These are phyloP conservation scores for Zaprionus nigranus DNA, from an alignment of 1,140 invertebrate species.

Conservation along the genomic window DNA sequence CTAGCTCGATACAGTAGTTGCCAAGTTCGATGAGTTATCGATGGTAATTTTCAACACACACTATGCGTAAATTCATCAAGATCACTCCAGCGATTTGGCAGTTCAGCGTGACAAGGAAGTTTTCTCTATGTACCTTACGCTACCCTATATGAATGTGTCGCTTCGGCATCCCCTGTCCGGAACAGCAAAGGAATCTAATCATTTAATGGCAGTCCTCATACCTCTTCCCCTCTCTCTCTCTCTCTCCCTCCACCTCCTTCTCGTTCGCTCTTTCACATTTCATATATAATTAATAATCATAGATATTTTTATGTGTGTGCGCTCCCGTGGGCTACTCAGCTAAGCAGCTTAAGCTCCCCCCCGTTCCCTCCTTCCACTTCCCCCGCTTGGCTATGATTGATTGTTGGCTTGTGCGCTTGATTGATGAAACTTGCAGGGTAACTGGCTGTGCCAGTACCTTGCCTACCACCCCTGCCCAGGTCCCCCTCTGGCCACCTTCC, in stretches of 20 bases:
- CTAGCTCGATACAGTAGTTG: neutral
- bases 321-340: conserved; percentile 43
- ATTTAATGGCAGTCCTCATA: conserved; percentile 60
- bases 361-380: neutral
- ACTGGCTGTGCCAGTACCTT: conserved; percentile 11
- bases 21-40: neutral
- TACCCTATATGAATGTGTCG: neutral
- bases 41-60: neutral
- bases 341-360: conserved; percentile 1
- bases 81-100: no score
- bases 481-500: neutral
- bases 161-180: neutral
- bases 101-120: neutral
- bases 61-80: neutral
- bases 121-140: neutral
- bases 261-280: no score
- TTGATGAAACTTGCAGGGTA: conserved; percentile 63
- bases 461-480: neutral
- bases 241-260: no score
- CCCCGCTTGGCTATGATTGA: conserved; percentile 60
- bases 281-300: conserved; percentile 81
- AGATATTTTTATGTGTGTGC: conserved; percentile 54
- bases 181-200: conserved; percentile 55
- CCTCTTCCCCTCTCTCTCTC: neutral
- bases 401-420: conserved; percentile 61